Percentiles rank a stretch among this genome's conserved stretches.
phyloP scores from a whole-genome alignment of 2,113 vertebrate genomes.

The Psittacula cyanocephala region DNA sequence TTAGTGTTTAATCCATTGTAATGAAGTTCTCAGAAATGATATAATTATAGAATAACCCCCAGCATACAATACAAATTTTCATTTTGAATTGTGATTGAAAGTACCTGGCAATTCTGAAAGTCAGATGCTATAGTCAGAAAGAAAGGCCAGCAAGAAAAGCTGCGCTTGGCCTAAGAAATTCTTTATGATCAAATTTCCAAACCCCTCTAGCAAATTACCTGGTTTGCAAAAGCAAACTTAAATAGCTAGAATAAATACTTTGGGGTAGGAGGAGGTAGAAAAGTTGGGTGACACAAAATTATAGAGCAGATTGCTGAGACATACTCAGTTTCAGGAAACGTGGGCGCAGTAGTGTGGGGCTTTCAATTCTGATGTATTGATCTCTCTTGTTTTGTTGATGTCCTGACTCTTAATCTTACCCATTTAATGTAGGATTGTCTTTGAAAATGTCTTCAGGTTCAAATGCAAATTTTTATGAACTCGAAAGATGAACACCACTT shows the following conservation, averaged over 20 bases:
- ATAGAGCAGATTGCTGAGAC: rapidly evolving
- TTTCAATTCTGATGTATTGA: background rate
- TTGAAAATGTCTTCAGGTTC: background rate
- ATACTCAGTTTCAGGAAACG: background rate
- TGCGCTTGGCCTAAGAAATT: background rate
- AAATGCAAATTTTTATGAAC: background rate
- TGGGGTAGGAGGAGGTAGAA: background rate
- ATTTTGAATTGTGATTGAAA: background rate
- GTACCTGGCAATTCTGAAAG: background rate
- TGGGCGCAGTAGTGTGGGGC: background rate
- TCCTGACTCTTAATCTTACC: background rate
- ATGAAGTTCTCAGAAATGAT: background rate
- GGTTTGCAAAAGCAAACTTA: background rate
- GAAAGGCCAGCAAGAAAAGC: background rate
- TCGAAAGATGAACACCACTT: background rate
- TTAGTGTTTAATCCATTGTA: background rate
- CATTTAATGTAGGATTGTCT: background rate
- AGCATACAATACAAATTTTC: background rate
- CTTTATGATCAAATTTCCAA: background rate
- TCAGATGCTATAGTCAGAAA: background rate
- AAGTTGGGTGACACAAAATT: background rate
- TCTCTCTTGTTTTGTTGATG: background rate
- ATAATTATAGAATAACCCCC: background rate
- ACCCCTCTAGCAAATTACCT: rapidly evolving
- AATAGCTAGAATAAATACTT: background rate